phyloP scores from a whole-genome alignment of 1,140 invertebrate genomes.

The Ceratoteleas bidentatus region DNA sequence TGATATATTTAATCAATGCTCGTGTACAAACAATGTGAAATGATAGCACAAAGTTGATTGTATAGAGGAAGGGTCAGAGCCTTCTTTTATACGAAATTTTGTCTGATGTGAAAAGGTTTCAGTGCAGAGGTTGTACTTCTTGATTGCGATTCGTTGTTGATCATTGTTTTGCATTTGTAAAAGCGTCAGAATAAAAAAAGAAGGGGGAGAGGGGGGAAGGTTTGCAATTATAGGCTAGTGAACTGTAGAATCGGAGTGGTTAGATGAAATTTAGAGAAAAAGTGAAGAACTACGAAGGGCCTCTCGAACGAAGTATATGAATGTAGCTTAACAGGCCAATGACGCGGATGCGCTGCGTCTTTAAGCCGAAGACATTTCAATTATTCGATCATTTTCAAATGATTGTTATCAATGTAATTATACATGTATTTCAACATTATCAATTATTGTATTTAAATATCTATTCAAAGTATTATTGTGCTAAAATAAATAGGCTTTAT shows the following conservation, averaged over 20 bases:
- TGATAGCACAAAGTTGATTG: slow-evolving; percentile 53
- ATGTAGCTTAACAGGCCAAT: slow-evolving; percentile 70
- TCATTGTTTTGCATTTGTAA: slow-evolving; percentile 25
- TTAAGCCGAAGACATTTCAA: slow-evolving; percentile 63
- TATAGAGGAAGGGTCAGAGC: too few relatives aligned
- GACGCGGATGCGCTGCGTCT: slow-evolving; percentile 60
- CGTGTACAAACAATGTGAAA: slow-evolving; percentile 47
- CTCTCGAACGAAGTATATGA: slow-evolving; percentile 69
- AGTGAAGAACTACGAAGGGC: slow-evolving; percentile 24
- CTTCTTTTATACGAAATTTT: too few relatives aligned
- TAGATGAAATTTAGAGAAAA: background rate
- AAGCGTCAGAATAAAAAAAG: slow-evolving; percentile 3
- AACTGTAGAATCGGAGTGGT: background rate
- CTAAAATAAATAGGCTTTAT: slow-evolving; percentile 77
- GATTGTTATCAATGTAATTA: slow-evolving; percentile 73
- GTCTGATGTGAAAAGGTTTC: too few relatives aligned
- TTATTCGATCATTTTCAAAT: slow-evolving; percentile 71
- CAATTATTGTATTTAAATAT: slow-evolving; percentile 75
- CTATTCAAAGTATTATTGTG: slow-evolving; percentile 77
- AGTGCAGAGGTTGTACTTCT: background rate
- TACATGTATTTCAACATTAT: slow-evolving; percentile 74
- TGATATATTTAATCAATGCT: slow-evolving; percentile 52
- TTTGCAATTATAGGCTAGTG: slow-evolving; percentile 1
- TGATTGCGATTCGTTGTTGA: slow-evolving; percentile 11
- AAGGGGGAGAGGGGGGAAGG: slow-evolving; percentile 2